Evolutionary conservation across 2,888 invertebrate genomes (phyloP), one percentile per base, ranked within the genome.

Genomic region (Andrena chrysosceles): DNA sequence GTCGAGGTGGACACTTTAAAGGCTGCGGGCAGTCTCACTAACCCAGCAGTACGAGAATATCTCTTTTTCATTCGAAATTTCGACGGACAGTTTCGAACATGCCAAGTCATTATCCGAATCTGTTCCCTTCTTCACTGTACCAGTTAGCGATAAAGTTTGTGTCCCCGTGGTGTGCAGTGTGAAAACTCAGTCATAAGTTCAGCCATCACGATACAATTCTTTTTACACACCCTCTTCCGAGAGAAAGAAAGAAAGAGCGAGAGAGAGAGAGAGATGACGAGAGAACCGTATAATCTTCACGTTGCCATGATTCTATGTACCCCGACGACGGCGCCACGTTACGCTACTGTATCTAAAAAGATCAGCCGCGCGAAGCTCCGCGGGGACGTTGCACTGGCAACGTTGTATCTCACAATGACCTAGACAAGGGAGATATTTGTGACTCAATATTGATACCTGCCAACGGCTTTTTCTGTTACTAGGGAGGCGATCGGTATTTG

Each of bases 381-480:
- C 42, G 42, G 1, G 4, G 16, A 62, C 31, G 29, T 77, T 20
- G 72, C 60, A 35, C 73, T 29, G 33, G 62, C 7, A 1, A 56
- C 56, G 10, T 23, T 35, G 60, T 75, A 33, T 68, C 26, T 13
- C 29, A 26, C 68, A 49, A 33, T 23, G 35, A 35, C 13, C n/a
- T 42, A 54, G 26, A 81, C 48, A 64, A 80, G 66, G 75, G 69
- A 79, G 75, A 75, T 59, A 60, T 74, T 42, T 68, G 83, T 87
- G 85, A 88, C 87, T 87, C 89, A 90, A 89, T 91, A 92, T 91
- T 94, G 93, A 94, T 94, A 95, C 96, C 96, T 96, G 97, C 97
- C 97, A 96, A 96, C 97, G 97, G 97, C 97, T 97, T 96, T 96
- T 96, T 96, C 95, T 96, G 96, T 96, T 96, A 92, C 89, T 93